Conservation (phyloP, 2,797 vertebrate species). For the Pogoniulus pusillus region DNA sequence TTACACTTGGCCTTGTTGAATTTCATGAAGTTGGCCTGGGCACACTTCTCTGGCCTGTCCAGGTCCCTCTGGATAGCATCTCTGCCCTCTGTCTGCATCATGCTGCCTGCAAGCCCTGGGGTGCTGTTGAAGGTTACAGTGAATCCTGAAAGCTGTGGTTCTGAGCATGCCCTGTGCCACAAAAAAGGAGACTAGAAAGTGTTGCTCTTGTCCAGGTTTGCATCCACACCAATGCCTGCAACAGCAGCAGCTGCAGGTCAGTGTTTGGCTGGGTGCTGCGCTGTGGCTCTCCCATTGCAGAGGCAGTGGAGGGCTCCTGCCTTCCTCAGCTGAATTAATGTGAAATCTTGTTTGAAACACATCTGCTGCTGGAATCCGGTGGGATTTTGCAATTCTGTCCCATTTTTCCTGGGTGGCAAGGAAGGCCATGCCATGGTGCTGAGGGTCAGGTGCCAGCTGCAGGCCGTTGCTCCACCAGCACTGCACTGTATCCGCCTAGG, state of each 20-base stretch:
- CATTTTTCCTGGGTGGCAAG: fast-evolving
- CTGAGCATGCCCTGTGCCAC: not conserved
- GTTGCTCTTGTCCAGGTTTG: not conserved
- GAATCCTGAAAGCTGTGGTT: not conserved
- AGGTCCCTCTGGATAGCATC: too few species aligned
- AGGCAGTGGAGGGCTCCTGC: not conserved
- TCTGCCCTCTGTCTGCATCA: too few species aligned
- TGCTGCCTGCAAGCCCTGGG: not conserved
- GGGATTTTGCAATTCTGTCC: not conserved
- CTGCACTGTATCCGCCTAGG: fast-evolving
- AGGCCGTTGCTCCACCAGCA: fast-evolving
- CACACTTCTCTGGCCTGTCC: too few species aligned
- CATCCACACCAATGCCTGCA: fast-evolving
- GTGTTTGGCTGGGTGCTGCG: fast-evolving
- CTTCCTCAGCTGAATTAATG: not conserved
- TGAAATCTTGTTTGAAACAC: not conserved
- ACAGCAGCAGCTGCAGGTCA: not conserved
- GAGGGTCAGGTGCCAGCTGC: not conserved
- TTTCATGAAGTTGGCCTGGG: too few species aligned
- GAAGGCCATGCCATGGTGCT: fast-evolving
- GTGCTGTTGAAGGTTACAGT: fast-evolving
- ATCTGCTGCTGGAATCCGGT: fast-evolving
- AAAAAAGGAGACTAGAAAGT: not conserved
- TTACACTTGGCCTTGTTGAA: too few species aligned
- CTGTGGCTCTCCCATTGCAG: fast-evolving